Conservation (phyloP, 2,113 vertebrate species). For the Dipodomys stephensi region DNA sequence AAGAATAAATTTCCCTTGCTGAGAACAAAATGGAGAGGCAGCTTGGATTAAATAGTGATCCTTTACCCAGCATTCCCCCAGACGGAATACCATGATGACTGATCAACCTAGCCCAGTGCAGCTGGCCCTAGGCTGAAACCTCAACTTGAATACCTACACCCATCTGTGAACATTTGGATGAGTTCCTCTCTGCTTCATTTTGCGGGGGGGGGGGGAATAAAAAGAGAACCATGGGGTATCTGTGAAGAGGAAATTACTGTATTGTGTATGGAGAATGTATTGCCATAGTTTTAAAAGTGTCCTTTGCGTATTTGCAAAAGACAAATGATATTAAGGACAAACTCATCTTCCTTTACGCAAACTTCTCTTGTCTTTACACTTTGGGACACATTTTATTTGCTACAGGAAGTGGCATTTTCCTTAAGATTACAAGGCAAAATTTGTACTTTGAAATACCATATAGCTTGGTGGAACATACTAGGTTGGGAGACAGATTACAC, state of each 20-base stretch:
- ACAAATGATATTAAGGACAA: too few species aligned
- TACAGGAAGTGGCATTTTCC: background rate
- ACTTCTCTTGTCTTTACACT: background rate
- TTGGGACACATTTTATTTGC: background rate
- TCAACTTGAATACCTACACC: background rate
- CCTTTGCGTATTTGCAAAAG: background rate
- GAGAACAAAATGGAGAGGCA: background rate
- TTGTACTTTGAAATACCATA: background rate
- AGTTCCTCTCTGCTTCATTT: background rate
- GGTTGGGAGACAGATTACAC: background rate
- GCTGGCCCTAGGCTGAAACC: too few species aligned
- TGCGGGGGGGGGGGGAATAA: background rate
- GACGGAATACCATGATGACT: fast-evolving
- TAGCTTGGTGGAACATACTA: background rate
- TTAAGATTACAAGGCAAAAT: background rate
- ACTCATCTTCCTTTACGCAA: background rate
- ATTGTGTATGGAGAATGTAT: background rate
- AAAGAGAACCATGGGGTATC: too few species aligned
- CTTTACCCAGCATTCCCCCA: background rate
- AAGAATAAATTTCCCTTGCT: background rate
- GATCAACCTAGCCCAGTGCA: fast-evolving
- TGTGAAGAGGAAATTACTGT: background rate
- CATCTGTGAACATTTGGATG: background rate
- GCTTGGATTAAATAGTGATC: background rate
- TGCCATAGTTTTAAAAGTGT: background rate